Conservation (phyloP, 2,113 vertebrate genomes). For the Anarhynchus alexandrinus region DNA sequence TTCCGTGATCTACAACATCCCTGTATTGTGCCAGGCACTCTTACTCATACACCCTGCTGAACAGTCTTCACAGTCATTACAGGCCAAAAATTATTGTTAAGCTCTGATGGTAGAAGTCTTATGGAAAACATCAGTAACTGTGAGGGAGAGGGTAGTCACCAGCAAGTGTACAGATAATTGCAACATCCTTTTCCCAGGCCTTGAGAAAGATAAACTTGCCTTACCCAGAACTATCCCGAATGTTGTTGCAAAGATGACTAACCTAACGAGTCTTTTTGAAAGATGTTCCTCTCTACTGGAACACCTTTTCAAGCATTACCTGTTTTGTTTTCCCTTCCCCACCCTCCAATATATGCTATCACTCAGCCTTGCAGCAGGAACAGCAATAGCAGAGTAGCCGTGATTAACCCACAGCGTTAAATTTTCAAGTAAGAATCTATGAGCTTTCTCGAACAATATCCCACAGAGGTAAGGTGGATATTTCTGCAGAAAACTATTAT, state of each 20-base stretch:
- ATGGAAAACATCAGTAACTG: background rate
- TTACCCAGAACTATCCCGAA: background rate
- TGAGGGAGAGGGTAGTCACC: background rate
- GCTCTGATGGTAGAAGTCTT: background rate
- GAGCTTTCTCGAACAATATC: background rate
- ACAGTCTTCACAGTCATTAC: background rate
- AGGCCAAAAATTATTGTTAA: background rate
- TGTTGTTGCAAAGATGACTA: background rate
- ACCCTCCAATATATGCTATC: background rate
- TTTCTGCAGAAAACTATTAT: background rate
- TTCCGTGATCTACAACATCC: background rate
- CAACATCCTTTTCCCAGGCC: background rate
- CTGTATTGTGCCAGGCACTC: background rate
- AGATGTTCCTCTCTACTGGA: background rate
- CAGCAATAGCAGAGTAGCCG: background rate
- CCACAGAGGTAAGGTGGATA: background rate
- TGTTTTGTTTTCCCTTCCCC: background rate
- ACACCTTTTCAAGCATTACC: background rate
- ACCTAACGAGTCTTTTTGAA: background rate
- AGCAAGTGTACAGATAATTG: background rate
- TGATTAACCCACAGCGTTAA: background rate
- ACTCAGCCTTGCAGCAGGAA: background rate
- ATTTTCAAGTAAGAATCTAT: background rate
- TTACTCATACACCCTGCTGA: background rate
- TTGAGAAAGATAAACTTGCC: background rate